Evolutionary conservation across 2,113 vertebrate species (phyloP).

Genomic region (human (Homo sapiens)): DNA sequence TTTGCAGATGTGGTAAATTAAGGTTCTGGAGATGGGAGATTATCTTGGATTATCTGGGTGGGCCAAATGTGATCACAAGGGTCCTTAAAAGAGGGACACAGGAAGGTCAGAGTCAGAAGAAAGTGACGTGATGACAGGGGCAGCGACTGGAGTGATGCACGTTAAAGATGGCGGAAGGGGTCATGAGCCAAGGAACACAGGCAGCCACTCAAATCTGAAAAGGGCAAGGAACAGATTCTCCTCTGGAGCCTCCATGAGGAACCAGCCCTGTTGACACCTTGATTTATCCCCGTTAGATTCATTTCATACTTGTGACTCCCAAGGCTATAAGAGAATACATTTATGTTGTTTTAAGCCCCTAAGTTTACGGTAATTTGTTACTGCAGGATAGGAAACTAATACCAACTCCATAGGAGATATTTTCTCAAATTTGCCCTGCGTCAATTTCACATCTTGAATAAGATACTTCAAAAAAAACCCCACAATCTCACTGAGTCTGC

Average conservation of each 20-base stretch:
- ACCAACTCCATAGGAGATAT: slow-evolving; percentile 44
- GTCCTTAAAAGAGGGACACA: not conserved
- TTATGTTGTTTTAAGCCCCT: not conserved
- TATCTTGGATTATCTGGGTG: not conserved
- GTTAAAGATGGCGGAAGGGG: too few relatives aligned
- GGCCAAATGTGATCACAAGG: not conserved
- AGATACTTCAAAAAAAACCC: slow-evolving; percentile 39
- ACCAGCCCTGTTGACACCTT: not conserved
- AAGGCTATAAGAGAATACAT: not conserved
- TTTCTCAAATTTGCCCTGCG: not conserved
- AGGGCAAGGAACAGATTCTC: rapidly evolving
- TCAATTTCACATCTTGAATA: not conserved
- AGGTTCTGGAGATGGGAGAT: not conserved
- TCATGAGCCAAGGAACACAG: not conserved
- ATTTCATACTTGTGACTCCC: not conserved
- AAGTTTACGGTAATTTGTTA: not conserved
- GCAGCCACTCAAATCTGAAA: not conserved
- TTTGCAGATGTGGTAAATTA: not conserved
- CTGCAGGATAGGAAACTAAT: not conserved
- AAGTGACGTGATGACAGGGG: not conserved
- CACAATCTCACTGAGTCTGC: slow-evolving; percentile 75
- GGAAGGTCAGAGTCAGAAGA: not conserved
- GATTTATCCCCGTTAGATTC: not conserved
- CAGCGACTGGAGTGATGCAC: rapidly evolving
- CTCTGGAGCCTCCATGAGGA: not conserved